Conservation (phyloP, 2,797 vertebrate species). For the Lithobates sylvaticus region DNA sequence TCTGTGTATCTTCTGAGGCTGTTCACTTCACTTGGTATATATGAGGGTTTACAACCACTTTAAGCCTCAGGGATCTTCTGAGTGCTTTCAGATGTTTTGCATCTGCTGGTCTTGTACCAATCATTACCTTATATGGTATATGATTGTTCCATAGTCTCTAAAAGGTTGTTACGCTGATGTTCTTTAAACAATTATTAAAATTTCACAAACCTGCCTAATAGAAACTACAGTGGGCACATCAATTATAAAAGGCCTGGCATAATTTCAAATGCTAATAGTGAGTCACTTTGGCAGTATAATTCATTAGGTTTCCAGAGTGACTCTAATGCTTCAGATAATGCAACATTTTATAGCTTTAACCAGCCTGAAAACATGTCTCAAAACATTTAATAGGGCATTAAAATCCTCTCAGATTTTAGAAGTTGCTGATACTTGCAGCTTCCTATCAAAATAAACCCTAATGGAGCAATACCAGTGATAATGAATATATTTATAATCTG, state of each 20-base stretch:
- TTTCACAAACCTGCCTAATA: neutral
- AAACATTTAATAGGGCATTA: slow-evolving; percentile 52
- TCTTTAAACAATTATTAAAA: neutral
- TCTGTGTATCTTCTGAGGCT: no score
- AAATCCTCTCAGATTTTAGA: slow-evolving; percentile 23
- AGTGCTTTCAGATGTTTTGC: no score
- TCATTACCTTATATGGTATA: neutral
- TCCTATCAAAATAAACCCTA: slow-evolving; percentile 15
- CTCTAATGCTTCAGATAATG: slow-evolving; percentile 43
- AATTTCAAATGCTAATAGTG: slow-evolving; percentile 24
- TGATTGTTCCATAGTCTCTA: neutral
- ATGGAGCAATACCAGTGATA: slow-evolving; percentile 5
- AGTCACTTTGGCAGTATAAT: slow-evolving; percentile 31
- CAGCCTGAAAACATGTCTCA: slow-evolving; percentile 30
- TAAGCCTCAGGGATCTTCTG: no score
- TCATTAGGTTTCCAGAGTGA: slow-evolving; percentile 24
- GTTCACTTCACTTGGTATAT: no score
- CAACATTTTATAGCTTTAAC: slow-evolving; percentile 29
- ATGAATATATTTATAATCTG: neutral
- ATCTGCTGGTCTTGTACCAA: no score
- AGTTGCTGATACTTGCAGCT: slow-evolving; percentile 39
- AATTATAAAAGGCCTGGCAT: slow-evolving; percentile 32
- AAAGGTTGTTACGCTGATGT: neutral
- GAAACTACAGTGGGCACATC: neutral
- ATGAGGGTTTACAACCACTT: no score